Base-by-base conservation (phyloP, 1,140 invertebrate genomes). In the Aradophagus sp. region DNA sequence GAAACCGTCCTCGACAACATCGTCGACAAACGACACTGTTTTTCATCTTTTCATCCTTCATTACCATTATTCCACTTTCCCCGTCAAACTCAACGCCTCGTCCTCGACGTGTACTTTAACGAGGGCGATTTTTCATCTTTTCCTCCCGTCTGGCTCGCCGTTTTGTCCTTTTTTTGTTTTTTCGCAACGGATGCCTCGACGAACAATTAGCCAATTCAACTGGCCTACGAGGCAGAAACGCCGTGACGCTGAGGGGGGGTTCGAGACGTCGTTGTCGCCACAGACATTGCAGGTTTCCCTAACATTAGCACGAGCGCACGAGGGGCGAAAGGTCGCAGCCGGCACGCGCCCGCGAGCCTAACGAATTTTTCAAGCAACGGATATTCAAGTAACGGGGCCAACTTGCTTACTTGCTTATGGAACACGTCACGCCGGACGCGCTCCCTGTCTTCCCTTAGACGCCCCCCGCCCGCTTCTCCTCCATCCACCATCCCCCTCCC, bases 341-440 rank as follows among this genome's bases (percentile, higher is more conserved):
- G 68, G 68, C 68, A 71, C 68, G 68, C 68, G 68, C 68, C 59
- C 68, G 59, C 52, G 63, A 67, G 52, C 39, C 68, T 71, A 71
- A 71, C 68, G 68, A 71, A 71, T 71, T 71, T 71, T 71, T 71
- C 68, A 71, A 65, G 68, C 68, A 71, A 71, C 68, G 68, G 68
- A 65, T 71, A 71, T 71, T 71, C 59, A 63, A 45, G 59, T 34
- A 53, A 66, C 47, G 32, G 34, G 39, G 47, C 55, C 34, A 53
- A 53, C 65, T 66, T 66, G 61, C 50, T 56, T 45, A 35, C 44
- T 23, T n/a, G 36, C 48, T 45, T 47, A 59, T 65, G 55, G 61
- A 65, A 65, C 48, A 16, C 48, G 61, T 55, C 61, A 65, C 50
- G 50, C 50, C 42, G 59, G 41, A 63, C 59, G 59, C 59, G 61